Evolutionary conservation across 2,888 invertebrate genomes (phyloP).

Genomic region (Chloroclystis v-ata): DNA sequence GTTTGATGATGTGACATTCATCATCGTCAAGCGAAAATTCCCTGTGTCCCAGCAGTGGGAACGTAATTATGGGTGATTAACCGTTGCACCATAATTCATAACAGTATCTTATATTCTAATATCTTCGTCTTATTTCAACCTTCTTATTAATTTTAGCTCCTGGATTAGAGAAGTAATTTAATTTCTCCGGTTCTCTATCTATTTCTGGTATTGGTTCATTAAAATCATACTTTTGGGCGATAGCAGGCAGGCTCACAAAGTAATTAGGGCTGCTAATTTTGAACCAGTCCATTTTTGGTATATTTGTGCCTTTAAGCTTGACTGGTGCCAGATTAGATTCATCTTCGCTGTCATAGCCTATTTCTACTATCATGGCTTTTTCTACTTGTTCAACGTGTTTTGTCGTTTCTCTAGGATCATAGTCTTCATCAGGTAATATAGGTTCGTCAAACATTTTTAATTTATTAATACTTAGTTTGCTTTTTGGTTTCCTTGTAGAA

Average conservation of each 20-base stretch:
- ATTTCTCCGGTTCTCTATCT: conserved; percentile 44
- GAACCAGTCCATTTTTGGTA: conserved; percentile 41
- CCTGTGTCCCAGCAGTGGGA: too few relatives aligned
- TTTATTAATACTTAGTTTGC: too few relatives aligned
- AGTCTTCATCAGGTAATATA: background rate
- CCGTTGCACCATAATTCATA: too few relatives aligned
- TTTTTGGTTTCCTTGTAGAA: too few relatives aligned
- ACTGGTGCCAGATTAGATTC: background rate
- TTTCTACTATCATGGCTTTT: background rate
- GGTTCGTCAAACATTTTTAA: background rate
- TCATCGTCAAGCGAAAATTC: too few relatives aligned
- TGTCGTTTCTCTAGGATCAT: background rate
- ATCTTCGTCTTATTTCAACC: conserved; percentile 23
- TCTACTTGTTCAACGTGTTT: background rate
- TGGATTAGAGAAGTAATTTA: conserved; percentile 37
- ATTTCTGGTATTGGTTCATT: conserved; percentile 54
- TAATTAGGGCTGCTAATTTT: conserved; percentile 51
- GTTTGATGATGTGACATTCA: too few relatives aligned
- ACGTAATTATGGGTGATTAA: too few relatives aligned
- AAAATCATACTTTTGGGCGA: conserved; percentile 55
- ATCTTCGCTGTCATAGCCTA: background rate
- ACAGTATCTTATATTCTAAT: too few relatives aligned
- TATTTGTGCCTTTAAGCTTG: conserved; percentile 35
- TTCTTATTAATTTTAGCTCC: conserved; percentile 46
- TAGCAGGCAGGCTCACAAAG: conserved; percentile 39